Percentiles rank a stretch among this genome's conserved stretches.
Conservation (phyloP, 64 coral and sea anemone species). For the Hydrozoanthus tunicans region DNA sequence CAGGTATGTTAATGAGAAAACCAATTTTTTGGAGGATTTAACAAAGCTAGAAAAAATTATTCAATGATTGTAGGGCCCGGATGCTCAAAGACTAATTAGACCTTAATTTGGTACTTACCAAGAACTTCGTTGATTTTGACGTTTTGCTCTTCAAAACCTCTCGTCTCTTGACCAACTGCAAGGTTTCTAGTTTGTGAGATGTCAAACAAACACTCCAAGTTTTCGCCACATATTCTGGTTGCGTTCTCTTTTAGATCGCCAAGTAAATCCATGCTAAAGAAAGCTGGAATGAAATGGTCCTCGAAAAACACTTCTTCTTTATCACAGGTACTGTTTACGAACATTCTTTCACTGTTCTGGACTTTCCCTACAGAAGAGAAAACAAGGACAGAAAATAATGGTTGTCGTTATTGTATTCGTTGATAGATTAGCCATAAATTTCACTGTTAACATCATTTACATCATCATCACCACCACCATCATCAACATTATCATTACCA, state of each 20-base stretch:
- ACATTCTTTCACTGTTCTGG: slow-evolving; percentile 55
- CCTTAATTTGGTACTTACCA: slow-evolving; percentile 21
- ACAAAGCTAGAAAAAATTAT: too few relatives aligned
- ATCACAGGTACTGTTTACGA: slow-evolving; percentile 49
- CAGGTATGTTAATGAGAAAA: background rate
- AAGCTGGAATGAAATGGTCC: slow-evolving; percentile 45
- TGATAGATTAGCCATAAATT: too few relatives aligned
- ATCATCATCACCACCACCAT: too few relatives aligned
- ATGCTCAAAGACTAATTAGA: too few relatives aligned
- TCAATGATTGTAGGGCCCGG: too few relatives aligned
- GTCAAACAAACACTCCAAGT: slow-evolving; percentile 72
- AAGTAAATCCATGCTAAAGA: slow-evolving; percentile 16
- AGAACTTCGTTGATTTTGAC: slow-evolving; percentile 38
- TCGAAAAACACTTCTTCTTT: slow-evolving; percentile 75
- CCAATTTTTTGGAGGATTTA: background rate
- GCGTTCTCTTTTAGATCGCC: slow-evolving; percentile 1
- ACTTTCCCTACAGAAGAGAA: slow-evolving; percentile 62
- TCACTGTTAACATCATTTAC: background rate
- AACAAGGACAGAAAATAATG: background rate
- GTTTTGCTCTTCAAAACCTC: slow-evolving; percentile 67
- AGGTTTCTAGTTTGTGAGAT: slow-evolving; percentile 61
- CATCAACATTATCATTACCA: too few relatives aligned
- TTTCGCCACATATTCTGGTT: slow-evolving; percentile 17
- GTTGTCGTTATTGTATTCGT: too few relatives aligned
- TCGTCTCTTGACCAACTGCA: slow-evolving; percentile 40